These are phyloP conservation scores for Batillaria attramentaria DNA, from an alignment of 1,140 invertebrate species.

Conservation along the genomic window DNA sequence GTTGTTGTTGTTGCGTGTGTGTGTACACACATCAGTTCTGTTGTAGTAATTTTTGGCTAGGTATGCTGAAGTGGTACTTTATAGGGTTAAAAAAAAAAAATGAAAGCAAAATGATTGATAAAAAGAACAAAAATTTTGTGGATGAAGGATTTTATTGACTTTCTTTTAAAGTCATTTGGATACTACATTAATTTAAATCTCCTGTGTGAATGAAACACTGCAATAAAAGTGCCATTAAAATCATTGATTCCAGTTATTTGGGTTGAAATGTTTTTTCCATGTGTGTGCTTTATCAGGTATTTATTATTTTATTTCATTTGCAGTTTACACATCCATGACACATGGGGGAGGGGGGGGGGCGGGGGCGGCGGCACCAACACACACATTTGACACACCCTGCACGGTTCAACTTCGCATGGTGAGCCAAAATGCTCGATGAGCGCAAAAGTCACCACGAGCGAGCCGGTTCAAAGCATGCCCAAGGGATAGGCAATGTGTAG, in stretches of 20 bases:
- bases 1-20: no score
- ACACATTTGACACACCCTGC: background rate
- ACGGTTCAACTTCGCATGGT: background rate
- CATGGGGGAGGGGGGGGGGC: background rate
- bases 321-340: background rate
- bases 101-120: background rate
- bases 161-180: background rate
- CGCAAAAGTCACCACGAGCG: no score
- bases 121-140: background rate
- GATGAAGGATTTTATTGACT: background rate
- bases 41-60: no score
- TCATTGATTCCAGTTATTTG: background rate
- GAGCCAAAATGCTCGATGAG: background rate
- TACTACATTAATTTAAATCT: background rate
- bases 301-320: background rate
- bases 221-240: background rate
- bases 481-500: no score
- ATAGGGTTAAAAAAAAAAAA: background rate
- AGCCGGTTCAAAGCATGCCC: no score
- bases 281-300: background rate
- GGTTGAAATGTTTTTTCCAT: background rate
- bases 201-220: background rate
- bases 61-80: no score
- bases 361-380: no score
- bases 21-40: no score